Conservation (phyloP, 2,888 invertebrate genomes). For the Spodoptera exigua region DNA sequence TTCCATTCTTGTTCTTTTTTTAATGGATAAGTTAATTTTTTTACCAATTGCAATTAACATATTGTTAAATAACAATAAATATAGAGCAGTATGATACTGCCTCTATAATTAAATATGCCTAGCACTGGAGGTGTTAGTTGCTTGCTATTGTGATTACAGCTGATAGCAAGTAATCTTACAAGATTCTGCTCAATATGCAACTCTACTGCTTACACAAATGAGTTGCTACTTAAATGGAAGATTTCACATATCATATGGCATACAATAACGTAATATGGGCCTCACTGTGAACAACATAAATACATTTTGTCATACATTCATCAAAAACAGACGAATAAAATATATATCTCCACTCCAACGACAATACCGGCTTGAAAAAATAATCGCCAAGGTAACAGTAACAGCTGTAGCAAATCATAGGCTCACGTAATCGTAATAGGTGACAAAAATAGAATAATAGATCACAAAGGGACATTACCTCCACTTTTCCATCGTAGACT, state of each 20-base stretch:
- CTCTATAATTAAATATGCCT: conserved; percentile 23
- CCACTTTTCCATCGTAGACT: conserved; percentile 79
- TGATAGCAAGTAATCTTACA: conserved; percentile 40
- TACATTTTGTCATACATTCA: neutral
- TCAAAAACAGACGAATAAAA: neutral
- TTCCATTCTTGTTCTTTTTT: neutral
- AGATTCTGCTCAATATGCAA: conserved; percentile 9
- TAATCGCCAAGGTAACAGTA: conserved; percentile 66
- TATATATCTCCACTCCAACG: conserved; percentile 37
- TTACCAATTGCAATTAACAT: neutral
- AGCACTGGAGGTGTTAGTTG: conserved; percentile 29
- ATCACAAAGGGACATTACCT: conserved; percentile 68
- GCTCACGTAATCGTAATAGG: conserved; percentile 66
- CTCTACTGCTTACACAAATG: neutral
- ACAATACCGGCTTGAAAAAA: conserved; percentile 64
- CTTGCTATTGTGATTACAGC: conserved; percentile 41
- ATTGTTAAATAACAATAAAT: neutral
- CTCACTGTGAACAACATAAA: neutral
- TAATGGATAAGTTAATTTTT: neutral
- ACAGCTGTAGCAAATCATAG: conserved; percentile 58
- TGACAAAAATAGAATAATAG: conserved; percentile 66
- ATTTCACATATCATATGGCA: conserved; percentile 21
- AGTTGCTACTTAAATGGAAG: neutral
- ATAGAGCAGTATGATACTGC: conserved; percentile 17
- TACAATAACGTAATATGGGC: neutral